Evolutionary conservation across 1,140 invertebrate species (phyloP), one percentile per base, ranked within the genome.

Genomic region (Sycophila sp.): DNA sequence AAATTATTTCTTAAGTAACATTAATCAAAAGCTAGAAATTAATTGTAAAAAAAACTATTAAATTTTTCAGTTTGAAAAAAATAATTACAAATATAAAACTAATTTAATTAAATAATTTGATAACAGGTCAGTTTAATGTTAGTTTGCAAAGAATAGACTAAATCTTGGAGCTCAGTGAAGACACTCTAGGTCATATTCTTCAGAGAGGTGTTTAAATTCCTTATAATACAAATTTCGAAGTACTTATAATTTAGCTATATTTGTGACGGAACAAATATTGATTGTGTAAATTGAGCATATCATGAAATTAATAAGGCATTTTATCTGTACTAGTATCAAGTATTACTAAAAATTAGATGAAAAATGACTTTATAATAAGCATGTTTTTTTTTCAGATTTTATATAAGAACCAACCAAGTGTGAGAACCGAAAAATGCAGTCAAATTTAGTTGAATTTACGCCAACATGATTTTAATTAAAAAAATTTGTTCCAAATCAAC

Each of bases 221-320:
- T 73, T 76, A 89, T 77, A 94, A 93, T 80, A 80, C 75, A 49
- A 84, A 90, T 28, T 80, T 95, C 63, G 90, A 92, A 79, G 89
- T 91, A 6, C 82, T 95, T n/a, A n/a, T 4, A 95, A 95, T 88
- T 85, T 95, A 77, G 88, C 92, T 1, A 92, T 94, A 89, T n/a
- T n/a, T 90, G 89, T 74, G 87, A 87, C 65, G 92, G 92, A 26
- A 80, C 95, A 1, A 87, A 89, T 59, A 75, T 83, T 4, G 75
- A 85, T 36, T 90, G 93, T 34, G 71, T 96, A 0, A 84, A n/a
- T n/a, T n/a, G n/a, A 86, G 17, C 76, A 85, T 65, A 86, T 94
- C 76, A 83, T 92, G 58, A 80, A 83, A 71, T 78, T 95, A 86
- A 82, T 78, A 72, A 89, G 87, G 92, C 93, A 87, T 11, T 34